Conservation (phyloP, 2,797 vertebrate species). For the Morelia viridis region DNA sequence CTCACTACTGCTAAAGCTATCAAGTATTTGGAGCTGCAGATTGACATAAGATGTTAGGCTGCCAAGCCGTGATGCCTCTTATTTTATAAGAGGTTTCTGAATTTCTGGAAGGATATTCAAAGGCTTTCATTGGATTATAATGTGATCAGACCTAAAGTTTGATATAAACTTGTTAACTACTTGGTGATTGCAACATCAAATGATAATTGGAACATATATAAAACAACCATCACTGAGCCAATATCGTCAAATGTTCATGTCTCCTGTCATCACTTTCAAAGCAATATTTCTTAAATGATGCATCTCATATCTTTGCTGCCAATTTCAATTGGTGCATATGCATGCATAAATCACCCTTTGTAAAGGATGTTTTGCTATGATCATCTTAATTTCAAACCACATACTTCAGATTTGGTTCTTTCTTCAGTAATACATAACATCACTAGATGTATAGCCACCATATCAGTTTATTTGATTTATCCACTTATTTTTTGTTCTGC, state of each 20-base stretch:
- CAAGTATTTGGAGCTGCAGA: not conserved
- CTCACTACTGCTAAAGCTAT: not conserved
- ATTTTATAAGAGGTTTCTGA: constrained; percentile 29
- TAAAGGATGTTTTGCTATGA: constrained; percentile 2
- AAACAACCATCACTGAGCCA: not conserved
- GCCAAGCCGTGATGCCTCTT: constrained; percentile 4
- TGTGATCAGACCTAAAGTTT: not conserved
- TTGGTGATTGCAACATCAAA: not conserved
- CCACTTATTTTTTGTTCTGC: constrained; percentile 28
- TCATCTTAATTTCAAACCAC: constrained; percentile 21
- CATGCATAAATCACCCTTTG: not conserved
- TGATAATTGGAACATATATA: not conserved
- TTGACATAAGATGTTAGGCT: constrained; percentile 12
- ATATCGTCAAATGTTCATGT: not conserved
- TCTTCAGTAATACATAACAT: constrained; percentile 4
- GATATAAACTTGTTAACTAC: not conserved
- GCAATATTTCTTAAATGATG: not conserved
- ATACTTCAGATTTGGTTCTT: not conserved
- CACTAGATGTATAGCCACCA: constrained; percentile 4
- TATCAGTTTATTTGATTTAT: constrained; percentile 13
- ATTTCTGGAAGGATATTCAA: constrained; percentile 30
- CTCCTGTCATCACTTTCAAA: not conserved
- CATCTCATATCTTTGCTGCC: not conserved
- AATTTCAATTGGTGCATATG: too few relatives aligned
- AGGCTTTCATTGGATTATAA: not conserved